A percentile compares a stretch with the other conserved stretches of the same genome.
These are phyloP conservation scores for Embidobia sp. DNA, from an alignment of 2,888 invertebrate species.

Conservation along the genomic window DNA sequence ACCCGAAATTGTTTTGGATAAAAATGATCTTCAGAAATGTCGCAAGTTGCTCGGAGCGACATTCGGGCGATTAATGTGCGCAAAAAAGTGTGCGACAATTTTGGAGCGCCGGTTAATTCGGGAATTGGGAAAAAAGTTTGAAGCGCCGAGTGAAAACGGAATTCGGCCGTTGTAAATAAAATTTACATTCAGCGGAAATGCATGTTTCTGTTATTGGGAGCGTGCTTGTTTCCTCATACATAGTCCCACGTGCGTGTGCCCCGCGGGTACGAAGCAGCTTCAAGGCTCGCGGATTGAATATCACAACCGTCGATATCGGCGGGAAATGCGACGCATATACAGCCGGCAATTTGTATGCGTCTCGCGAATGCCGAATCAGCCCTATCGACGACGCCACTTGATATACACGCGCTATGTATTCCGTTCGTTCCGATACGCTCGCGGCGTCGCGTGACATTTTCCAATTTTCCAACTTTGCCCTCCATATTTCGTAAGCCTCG, in stretches of 20 bases:
- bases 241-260: slow-evolving; percentile 38
- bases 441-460: slow-evolving; percentile 62
- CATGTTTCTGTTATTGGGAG: slow-evolving; percentile 54
- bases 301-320: slow-evolving; percentile 47
- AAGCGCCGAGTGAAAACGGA: slow-evolving; percentile 21
- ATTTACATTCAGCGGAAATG: slow-evolving; percentile 43
- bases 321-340: slow-evolving; percentile 46
- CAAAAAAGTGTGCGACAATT: no score
- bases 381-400: slow-evolving; percentile 51
- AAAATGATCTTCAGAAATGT: no score
- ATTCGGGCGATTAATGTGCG: no score
- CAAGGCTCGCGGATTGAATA: slow-evolving; percentile 61
- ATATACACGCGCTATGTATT: slow-evolving; percentile 31
- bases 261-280: slow-evolving; percentile 48
- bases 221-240: slow-evolving; percentile 55
- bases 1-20: no score
- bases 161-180: slow-evolving; percentile 54
- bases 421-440: slow-evolving; percentile 36
- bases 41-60: no score
- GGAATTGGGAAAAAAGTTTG: slow-evolving; percentile 34
- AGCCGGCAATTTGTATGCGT: slow-evolving; percentile 59
- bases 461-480: slow-evolving; percentile 58
- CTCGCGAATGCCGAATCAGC: slow-evolving; percentile 60
- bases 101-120: no score
- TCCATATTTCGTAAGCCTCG: slow-evolving; percentile 50